Evolutionary conservation across 2,797 vertebrate genomes (phyloP), one percentile per base, ranked within the genome.

Genomic region (Sebastes trivittatus): DNA sequence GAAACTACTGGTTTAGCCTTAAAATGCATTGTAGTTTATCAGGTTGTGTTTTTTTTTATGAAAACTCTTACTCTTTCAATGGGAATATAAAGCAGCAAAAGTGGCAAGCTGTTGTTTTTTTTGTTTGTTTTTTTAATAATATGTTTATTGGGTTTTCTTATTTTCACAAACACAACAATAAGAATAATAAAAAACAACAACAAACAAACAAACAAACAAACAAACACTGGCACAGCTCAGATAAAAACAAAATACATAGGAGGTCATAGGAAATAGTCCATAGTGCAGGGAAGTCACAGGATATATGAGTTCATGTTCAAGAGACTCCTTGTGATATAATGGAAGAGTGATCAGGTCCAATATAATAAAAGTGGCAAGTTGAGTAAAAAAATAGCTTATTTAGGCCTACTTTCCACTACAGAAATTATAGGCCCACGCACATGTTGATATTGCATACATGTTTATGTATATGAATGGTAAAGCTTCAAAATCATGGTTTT

Each of bases 391-490:
- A 25, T 49, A 8, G 20, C 29, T 30, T 20, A 6, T 7, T 60
- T 20, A 49, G 46, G 46, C 46, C 16, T 60, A 60, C 25, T 49
- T 23, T 2, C 7, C 11, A 29, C 5, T 7, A 16, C 3, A 32
- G n/a, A 11, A 36, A 49, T 2, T 4, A 61, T 18, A 30, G 10
- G 2, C 42, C 23, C 2, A 4, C 1, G 13, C 36, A 38, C 36
- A 14, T 14, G 13, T 38, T 38, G 36, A 38, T 13, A 38, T 38
- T 56, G 9, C 60, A 30, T 56, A 36, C 3, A 7, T 55, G 1
- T 22, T 22, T 54, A 30, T 69, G 30, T 42, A 65, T 54, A 36
- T 30, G 7, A 70, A 79, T 75, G 61, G 69, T 68, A 34, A 81
- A 66, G 34, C 9, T 78, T 73, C 36, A 20, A 73, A 75, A 42